phyloP scores from a whole-genome alignment of 1,140 invertebrate species.

The Formica selysi region DNA sequence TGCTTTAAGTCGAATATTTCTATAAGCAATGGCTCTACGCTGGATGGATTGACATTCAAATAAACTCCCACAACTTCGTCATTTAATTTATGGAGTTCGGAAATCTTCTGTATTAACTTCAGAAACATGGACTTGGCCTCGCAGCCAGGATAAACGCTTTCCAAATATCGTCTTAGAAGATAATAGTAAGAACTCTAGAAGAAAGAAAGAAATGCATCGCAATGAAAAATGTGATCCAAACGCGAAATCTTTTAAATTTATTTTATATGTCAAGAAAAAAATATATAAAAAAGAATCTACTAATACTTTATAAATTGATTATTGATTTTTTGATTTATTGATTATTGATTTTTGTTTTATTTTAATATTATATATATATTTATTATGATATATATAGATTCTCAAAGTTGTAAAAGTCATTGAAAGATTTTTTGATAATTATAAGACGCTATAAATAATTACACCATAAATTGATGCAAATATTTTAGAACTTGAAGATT shows the following conservation, averaged over 20 bases:
- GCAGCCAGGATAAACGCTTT: constrained; percentile 93
- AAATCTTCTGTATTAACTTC: constrained; percentile 95
- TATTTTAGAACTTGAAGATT: neutral
- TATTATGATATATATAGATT: neutral
- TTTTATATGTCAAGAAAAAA: neutral
- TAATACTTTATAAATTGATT: neutral
- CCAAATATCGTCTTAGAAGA: constrained; percentile 94
- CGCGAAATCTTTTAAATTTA: neutral
- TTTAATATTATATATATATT: no score
- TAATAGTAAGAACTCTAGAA: constrained; percentile 96
- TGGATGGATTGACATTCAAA: constrained; percentile 95
- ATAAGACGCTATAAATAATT: neutral
- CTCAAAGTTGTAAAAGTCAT: neutral
- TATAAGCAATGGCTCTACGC: constrained; percentile 95
- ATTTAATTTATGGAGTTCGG: constrained; percentile 94
- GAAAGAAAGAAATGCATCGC: constrained; percentile 51
- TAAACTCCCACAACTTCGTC: constrained; percentile 95
- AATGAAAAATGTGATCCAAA: constrained; percentile 5
- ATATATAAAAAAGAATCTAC: neutral
- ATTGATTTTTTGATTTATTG: no score
- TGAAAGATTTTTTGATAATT: neutral
- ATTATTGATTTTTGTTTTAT: no score
- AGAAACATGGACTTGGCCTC: constrained; percentile 95
- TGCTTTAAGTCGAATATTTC: constrained; percentile 97
- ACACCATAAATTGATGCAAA: neutral